Evolutionary conservation across 2,113 vertebrate genomes (phyloP).

Genomic region (Nanorana parkeri): DNA sequence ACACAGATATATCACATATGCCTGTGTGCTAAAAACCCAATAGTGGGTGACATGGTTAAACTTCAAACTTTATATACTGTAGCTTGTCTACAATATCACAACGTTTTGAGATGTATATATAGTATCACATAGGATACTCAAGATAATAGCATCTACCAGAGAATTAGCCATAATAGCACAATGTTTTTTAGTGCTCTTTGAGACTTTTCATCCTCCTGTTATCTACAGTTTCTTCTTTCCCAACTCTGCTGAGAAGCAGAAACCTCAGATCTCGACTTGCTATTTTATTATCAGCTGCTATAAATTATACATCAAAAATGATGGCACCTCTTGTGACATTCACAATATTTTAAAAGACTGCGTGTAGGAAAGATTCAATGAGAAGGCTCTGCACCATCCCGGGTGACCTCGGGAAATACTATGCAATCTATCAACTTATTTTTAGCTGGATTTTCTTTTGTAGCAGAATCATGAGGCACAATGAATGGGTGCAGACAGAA

Average conservation of each 20-base stretch:
- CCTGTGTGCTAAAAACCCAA: no score
- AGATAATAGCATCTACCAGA: neutral
- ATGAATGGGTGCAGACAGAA: constrained; percentile 13
- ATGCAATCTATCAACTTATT: neutral
- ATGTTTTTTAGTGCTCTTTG: neutral
- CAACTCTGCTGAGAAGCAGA: neutral
- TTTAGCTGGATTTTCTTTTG: constrained; percentile 35
- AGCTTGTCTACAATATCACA: no score
- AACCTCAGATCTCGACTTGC: neutral
- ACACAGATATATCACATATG: no score
- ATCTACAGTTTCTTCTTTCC: neutral
- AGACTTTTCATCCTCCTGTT: neutral
- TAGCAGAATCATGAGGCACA: neutral
- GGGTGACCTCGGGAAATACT: constrained; percentile 9
- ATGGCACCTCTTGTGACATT: neutral
- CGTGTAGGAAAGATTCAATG: neutral
- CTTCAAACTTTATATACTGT: no score
- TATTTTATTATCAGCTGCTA: neutral
- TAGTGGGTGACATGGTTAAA: no score
- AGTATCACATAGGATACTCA: neutral
- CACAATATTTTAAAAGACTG: constrained; percentile 31
- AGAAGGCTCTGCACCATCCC: neutral
- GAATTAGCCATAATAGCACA: neutral
- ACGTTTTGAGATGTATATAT: no score
- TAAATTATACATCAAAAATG: constrained; percentile 39